Evolutionary conservation across 2,113 vertebrate species (phyloP).

Genomic region (Nyctereutes procyonoides): DNA sequence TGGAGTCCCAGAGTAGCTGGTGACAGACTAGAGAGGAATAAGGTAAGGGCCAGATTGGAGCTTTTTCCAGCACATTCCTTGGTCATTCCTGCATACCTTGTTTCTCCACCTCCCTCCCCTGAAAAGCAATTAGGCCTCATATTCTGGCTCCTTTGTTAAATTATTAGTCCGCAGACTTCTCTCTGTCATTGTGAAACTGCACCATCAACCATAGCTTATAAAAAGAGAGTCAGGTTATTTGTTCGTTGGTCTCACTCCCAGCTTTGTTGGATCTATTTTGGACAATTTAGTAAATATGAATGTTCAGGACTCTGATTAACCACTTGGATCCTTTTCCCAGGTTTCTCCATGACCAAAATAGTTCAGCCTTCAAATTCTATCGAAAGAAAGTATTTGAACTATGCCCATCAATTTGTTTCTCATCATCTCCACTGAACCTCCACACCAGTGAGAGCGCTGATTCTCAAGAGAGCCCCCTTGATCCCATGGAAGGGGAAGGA

Average conservation of each 20-base stretch:
- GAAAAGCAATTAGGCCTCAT: neutral
- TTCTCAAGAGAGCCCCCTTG: neutral
- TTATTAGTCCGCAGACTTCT: neutral
- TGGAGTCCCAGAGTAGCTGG: neutral
- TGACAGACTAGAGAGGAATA: neutral
- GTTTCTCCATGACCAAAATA: constrained; percentile 88
- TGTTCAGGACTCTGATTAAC: neutral
- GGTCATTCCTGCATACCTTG: neutral
- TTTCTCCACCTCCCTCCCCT: neutral
- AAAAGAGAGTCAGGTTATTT: neutral
- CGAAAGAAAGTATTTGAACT: constrained; percentile 87
- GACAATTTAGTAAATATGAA: neutral
- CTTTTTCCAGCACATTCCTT: neutral
- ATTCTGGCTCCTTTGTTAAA: neutral
- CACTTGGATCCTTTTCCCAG: constrained; percentile 65
- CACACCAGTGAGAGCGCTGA: neutral
- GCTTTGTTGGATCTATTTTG: neutral
- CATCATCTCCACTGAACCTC: neutral
- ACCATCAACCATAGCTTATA: neutral
- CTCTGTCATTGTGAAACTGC: neutral
- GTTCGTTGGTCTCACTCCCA: neutral
- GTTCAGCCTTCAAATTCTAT: constrained; percentile 88
- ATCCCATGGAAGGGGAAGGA: constrained; percentile 69
- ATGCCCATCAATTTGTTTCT: constrained; percentile 85
- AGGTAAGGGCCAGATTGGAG: neutral